Base-by-base conservation (phyloP, 2,113 vertebrate species). In the Corydoras sp. region DNA sequence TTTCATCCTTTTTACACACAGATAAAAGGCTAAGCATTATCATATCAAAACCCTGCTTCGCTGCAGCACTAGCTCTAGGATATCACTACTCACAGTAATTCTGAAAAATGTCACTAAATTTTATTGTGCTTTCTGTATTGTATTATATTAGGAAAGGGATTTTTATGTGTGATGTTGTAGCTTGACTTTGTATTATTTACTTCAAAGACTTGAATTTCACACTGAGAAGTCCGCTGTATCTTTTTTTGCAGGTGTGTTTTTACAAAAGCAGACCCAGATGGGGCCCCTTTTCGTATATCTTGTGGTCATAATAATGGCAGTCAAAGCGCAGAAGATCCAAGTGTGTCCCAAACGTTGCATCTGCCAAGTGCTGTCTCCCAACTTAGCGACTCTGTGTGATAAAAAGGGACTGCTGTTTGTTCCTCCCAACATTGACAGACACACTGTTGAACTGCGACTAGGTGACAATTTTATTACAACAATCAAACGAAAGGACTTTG, bases 371-470 rank as follows among this genome's bases (percentile, higher is more conserved):
- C 88, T 98, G 49, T 96, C 96, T 81, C 97, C 97, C 31, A 99
- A 99, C 83, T 89, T 99, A 70, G 97, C 97, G 24, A 99, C 97
- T 5, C 83, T 98, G 82, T 99, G 97, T 83, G 97, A 95, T 87
- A 99, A 98, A 86, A 99, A 99, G 89, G 97, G 97, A 71, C 93
- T 99, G 62, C 90, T 99, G 12, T 99, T 99, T 78, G 93, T 99
- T 79, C 97, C 97, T 50, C 94, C 95, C 15, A 97, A 96, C 86
- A 99, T 99, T 76, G 95, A 98, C 88, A 82, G 96, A 83, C 95
- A 93, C 91, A 98, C 97, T 0, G 95, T 98, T 77, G 97, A 99
- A 85, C 86, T 99, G 83, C 88, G 97, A 3, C 88, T 99, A 64
- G 97, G 95, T 56, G 95, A 99, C 86, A 99, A 99, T 83, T 99